These are phyloP conservation scores for Cherax quadricarinatus DNA, from an alignment of 1,140 invertebrate genomes.

Conservation along the genomic window DNA sequence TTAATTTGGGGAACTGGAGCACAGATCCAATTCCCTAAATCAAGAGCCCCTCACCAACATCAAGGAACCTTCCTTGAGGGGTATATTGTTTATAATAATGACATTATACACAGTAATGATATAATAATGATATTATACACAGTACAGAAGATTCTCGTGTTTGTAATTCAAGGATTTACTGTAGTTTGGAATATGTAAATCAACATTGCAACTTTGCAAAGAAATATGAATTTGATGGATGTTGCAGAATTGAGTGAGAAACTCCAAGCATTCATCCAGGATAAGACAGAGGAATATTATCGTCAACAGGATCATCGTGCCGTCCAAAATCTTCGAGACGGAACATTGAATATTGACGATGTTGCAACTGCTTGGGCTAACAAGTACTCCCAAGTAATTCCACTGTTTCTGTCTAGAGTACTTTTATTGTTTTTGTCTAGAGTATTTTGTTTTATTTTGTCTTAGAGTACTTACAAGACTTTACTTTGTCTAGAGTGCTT, in stretches of 20 bases:
- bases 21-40: too few relatives aligned
- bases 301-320: constrained; percentile 51
- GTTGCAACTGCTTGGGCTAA: constrained; percentile 53
- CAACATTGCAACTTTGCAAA: neutral
- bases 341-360: constrained; percentile 13
- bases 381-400: constrained; percentile 50
- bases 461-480: too few relatives aligned
- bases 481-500: too few relatives aligned
- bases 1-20: too few relatives aligned
- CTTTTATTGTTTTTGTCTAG: too few relatives aligned
- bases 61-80: too few relatives aligned
- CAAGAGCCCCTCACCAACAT: too few relatives aligned
- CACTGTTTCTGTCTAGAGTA: neutral
- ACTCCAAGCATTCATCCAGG: constrained; percentile 32
- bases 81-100: too few relatives aligned
- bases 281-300: constrained; percentile 53
- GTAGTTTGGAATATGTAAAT: too few relatives aligned
- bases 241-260: constrained; percentile 57
- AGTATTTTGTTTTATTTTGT: too few relatives aligned
- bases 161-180: neutral
- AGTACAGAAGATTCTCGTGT: neutral
- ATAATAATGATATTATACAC: too few relatives aligned
- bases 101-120: too few relatives aligned
- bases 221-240: neutral
- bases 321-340: constrained; percentile 24